These are phyloP conservation scores for Lepidurus packardi DNA, from an alignment of 1,140 invertebrate species.

Conservation along the genomic window DNA sequence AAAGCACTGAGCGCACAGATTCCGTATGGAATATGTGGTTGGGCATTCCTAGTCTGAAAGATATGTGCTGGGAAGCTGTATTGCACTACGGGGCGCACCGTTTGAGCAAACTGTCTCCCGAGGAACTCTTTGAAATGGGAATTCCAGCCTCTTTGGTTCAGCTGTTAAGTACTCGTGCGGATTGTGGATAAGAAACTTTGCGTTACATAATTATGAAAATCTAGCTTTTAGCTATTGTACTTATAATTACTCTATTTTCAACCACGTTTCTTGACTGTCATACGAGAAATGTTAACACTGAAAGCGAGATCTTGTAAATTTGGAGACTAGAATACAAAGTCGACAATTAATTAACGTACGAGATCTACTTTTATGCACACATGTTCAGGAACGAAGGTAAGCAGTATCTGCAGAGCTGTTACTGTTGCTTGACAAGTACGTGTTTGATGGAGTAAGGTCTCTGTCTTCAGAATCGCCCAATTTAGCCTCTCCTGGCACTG, in stretches of 20 bases:
- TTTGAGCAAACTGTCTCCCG: neutral
- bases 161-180: neutral
- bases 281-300: neutral
- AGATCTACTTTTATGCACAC: neutral
- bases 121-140: neutral
- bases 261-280: too few relatives aligned
- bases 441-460: neutral
- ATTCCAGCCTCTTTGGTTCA: neutral
- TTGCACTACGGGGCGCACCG: neutral
- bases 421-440: neutral
- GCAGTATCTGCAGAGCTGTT: neutral
- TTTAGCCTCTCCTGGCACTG: neutral
- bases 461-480: neutral
- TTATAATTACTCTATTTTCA: too few relatives aligned
- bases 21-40: neutral
- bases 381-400: slow-evolving; percentile 12
- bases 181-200: neutral
- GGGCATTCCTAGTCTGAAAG: neutral
- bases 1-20: neutral
- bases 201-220: neutral
- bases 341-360: neutral
- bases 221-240: too few relatives aligned
- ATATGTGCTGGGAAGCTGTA: neutral
- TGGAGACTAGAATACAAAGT: slow-evolving; percentile 4
- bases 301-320: slow-evolving; percentile 16